Conservation (phyloP, 2,888 invertebrate genomes). For the Acanthosoma haemorrhoidale region DNA sequence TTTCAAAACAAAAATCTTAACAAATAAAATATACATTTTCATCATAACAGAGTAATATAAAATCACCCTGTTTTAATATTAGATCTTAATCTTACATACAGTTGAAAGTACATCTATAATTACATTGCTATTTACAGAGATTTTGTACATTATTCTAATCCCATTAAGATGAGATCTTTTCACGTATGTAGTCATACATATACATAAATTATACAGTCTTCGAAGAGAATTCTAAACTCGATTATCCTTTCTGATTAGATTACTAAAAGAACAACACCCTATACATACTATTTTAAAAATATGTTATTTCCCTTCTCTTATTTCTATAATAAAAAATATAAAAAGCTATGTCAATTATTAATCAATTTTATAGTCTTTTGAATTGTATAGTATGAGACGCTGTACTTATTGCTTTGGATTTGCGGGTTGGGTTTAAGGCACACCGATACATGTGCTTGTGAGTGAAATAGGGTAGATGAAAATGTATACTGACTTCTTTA, state of each 20-base stretch:
- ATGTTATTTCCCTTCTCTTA: too few relatives aligned
- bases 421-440: too few relatives aligned
- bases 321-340: too few relatives aligned
- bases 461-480: too few relatives aligned
- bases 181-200: not conserved
- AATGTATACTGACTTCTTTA: too few relatives aligned
- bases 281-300: not conserved
- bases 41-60: not conserved
- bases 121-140: not conserved
- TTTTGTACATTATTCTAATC: not conserved
- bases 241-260: too few relatives aligned
- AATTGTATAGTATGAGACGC: too few relatives aligned
- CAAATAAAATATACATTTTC: not conserved
- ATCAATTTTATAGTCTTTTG: too few relatives aligned
- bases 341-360: too few relatives aligned
- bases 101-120: not conserved
- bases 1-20: not conserved
- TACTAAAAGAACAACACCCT: too few relatives aligned
- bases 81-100: conserved; percentile 3
- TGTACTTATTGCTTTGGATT: too few relatives aligned
- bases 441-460: too few relatives aligned
- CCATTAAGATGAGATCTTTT: conserved; percentile 1
- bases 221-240: not conserved
- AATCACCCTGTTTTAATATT: not conserved
- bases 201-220: conserved; percentile 1